These are phyloP conservation scores for Acrocephalus arundinaceus DNA, from an alignment of 2,113 vertebrate genomes.

Conservation along the genomic window DNA sequence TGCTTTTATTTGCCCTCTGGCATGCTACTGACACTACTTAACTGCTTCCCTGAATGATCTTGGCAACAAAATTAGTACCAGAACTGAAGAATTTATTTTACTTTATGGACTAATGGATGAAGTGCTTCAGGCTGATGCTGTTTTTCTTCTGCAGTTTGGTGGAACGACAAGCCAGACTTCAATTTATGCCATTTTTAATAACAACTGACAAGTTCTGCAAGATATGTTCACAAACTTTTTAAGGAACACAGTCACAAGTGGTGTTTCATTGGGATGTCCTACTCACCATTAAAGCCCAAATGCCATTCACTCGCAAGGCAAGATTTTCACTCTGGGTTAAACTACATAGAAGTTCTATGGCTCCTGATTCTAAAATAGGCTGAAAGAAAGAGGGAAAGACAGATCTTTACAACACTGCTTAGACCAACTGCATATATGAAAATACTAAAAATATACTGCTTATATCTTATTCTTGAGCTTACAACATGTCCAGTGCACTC, in stretches of 20 bases:
- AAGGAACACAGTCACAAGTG: not conserved
- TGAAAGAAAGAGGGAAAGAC: constrained; percentile 48
- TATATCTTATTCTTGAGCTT: not conserved
- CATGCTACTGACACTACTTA: not conserved
- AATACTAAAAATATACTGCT: not conserved
- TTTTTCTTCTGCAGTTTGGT: not conserved
- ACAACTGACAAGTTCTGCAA: not conserved
- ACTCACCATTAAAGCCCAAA: constrained; percentile 98
- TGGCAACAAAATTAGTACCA: not conserved
- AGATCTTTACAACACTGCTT: not conserved
- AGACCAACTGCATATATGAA: not conserved
- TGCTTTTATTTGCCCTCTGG: not conserved
- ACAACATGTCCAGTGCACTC: not conserved
- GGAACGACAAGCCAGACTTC: not conserved
- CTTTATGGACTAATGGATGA: not conserved
- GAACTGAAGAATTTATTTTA: not conserved
- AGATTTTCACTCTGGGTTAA: constrained; percentile 97
- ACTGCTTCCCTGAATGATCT: not conserved
- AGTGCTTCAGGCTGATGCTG: not conserved
- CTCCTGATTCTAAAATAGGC: constrained; percentile 98
- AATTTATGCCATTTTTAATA: not conserved
- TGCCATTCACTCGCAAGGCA: constrained; percentile 95
- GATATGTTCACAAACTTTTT: not conserved
- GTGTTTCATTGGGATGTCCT: not conserved
- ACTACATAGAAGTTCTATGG: constrained; percentile 96